Conservation (phyloP, 2,888 invertebrate species). For the Drosophila siamana region DNA sequence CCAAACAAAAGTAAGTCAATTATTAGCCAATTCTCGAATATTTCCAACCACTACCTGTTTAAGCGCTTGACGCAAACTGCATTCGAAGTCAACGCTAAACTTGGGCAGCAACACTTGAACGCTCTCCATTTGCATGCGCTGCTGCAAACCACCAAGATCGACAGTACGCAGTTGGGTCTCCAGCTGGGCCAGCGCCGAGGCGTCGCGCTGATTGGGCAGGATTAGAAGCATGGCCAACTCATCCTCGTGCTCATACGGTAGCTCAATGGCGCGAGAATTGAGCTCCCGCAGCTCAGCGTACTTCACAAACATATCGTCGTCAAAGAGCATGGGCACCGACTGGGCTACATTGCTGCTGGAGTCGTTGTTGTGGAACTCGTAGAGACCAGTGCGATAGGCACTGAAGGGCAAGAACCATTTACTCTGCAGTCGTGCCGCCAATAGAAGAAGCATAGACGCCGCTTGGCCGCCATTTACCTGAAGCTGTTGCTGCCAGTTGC, state of each 20-base stretch:
- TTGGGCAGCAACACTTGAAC: constrained; percentile 90
- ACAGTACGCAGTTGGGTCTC: constrained; percentile 88
- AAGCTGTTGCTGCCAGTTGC: constrained; percentile 50
- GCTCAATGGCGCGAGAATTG: constrained; percentile 88
- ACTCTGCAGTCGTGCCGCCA: constrained; percentile 69
- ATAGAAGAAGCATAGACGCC: constrained; percentile 65
- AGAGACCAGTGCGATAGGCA: constrained; percentile 79
- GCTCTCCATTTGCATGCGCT: constrained; percentile 87
- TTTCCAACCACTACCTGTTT: constrained; percentile 76
- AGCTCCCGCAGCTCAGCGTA: constrained; percentile 86
- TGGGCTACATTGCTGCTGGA: constrained; percentile 85
- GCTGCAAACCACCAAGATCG: constrained; percentile 87
- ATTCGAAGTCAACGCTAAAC: constrained; percentile 92
- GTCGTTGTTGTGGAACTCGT: constrained; percentile 84
- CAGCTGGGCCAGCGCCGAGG: constrained; percentile 87
- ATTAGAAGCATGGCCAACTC: constrained; percentile 91
- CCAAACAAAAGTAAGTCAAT: background rate
- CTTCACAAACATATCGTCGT: constrained; percentile 86
- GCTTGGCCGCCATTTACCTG: constrained; percentile 25
- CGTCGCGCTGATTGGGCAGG: constrained; percentile 90
- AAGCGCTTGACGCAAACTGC: constrained; percentile 86
- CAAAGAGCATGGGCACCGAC: constrained; percentile 88
- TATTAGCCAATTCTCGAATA: background rate
- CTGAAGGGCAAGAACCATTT: constrained; percentile 83
- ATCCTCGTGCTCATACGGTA: constrained; percentile 89